A percentile compares a stretch with the other conserved stretches of the same genome.
Evolutionary conservation across 2,888 invertebrate genomes (phyloP).

Genomic region (Machimus rusticus): DNA sequence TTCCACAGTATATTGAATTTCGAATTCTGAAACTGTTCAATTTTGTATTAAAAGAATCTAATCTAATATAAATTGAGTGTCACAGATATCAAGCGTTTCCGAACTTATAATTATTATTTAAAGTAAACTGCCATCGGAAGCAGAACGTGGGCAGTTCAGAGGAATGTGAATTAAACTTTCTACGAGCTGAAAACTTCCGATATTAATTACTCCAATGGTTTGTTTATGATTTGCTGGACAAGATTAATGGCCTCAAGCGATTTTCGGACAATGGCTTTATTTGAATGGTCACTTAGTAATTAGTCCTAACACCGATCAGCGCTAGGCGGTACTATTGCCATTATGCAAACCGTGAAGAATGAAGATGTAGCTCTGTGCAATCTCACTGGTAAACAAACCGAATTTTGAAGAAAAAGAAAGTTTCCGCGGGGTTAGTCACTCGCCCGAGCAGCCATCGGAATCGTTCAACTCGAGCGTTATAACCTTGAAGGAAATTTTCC

Average conservation of each 20-base stretch:
- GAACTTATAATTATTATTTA: no score
- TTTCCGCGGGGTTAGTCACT: background rate
- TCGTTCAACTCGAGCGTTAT: background rate
- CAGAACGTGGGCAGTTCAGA: background rate
- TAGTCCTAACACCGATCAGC: background rate
- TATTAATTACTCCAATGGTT: background rate
- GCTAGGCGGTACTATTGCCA: background rate
- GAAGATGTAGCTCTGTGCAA: background rate
- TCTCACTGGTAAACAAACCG: background rate
- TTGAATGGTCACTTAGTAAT: background rate
- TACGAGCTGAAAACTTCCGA: background rate
- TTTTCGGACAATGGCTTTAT: background rate
- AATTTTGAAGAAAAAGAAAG: slow-evolving; percentile 4
- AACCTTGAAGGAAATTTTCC: slow-evolving; percentile 6
- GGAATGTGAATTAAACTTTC: background rate
- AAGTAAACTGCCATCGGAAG: background rate
- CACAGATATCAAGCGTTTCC: no score
- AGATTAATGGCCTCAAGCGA: background rate
- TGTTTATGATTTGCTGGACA: background rate
- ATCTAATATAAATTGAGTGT: no score
- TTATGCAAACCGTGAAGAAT: background rate
- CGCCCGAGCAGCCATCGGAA: background rate
- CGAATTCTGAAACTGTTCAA: no score
- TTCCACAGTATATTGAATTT: no score
- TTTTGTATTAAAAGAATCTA: no score